Evolutionary conservation across 2,797 vertebrate species (phyloP).

Genomic region (Parambassis ranga): DNA sequence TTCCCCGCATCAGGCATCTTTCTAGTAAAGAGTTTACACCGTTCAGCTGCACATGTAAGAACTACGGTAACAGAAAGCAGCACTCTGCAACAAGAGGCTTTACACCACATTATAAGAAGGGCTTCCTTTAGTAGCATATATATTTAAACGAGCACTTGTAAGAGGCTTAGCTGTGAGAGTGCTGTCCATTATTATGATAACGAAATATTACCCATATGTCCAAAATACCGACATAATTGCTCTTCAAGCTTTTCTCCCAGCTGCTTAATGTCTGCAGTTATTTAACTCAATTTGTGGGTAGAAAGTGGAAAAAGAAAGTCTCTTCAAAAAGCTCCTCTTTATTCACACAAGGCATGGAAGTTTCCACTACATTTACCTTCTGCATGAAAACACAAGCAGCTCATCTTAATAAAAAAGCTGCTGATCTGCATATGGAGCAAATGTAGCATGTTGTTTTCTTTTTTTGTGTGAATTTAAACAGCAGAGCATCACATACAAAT

Average conservation of each 20-base stretch:
- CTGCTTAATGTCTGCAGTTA: conserved; percentile 18
- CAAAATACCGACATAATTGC: conserved; percentile 38
- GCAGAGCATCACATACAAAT: too few relatives aligned
- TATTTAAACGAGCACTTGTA: conserved; percentile 60
- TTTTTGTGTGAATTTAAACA: too few relatives aligned
- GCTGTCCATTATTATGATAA: conserved; percentile 48
- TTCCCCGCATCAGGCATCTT: conserved; percentile 4
- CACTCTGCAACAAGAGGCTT: conserved; percentile 49
- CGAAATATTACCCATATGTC: conserved; percentile 45
- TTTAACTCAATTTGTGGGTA: conserved; percentile 13
- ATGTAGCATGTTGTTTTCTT: too few relatives aligned
- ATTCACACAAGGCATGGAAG: not conserved
- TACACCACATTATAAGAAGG: conserved; percentile 42
- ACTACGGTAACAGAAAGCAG: not conserved
- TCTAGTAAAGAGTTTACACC: conserved; percentile 16
- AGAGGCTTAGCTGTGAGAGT: conserved; percentile 55
- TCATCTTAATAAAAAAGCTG: not conserved
- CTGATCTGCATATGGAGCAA: too few relatives aligned
- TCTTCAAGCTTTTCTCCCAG: conserved; percentile 13
- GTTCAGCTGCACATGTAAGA: not conserved
- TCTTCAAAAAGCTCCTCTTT: not conserved
- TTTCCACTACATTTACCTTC: not conserved
- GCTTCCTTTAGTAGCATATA: conserved; percentile 28
- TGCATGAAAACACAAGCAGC: not conserved
- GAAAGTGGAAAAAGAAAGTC: not conserved